These are phyloP conservation scores for Pseudachorutes palmiensis DNA, from an alignment of 1,140 invertebrate genomes.

Conservation along the genomic window DNA sequence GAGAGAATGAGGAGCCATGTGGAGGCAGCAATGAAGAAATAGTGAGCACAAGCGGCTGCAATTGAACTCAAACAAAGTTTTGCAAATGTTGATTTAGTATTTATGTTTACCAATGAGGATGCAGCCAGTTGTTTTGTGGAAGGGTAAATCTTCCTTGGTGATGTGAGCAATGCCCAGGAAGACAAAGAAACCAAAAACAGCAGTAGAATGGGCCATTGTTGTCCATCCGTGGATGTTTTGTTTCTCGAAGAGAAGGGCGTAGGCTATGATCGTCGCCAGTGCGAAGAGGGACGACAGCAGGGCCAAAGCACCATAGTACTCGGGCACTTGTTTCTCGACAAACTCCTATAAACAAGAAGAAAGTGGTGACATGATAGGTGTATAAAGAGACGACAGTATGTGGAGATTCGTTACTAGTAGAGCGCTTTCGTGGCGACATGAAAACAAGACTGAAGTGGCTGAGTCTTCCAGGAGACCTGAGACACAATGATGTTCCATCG, in stretches of 20 bases:
- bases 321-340: not conserved
- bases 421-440: not conserved
- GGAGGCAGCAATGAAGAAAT: not conserved
- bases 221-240: conserved; percentile 29
- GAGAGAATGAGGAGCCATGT: conserved; percentile 1
- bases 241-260: conserved; percentile 15
- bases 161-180: conserved; percentile 20
- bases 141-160: not conserved
- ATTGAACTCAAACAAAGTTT: not conserved
- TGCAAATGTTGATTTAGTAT: not conserved
- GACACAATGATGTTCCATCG: too few species aligned
- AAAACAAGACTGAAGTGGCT: not conserved
- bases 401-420: not conserved
- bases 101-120: not conserved
- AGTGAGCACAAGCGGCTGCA: not conserved
- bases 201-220: not conserved
- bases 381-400: too few species aligned
- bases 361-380: not conserved
- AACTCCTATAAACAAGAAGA: not conserved
- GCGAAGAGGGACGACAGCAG: conserved; percentile 11
- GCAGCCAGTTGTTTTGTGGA: not conserved
- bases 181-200: conserved; percentile 17
- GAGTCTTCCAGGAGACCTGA: too few species aligned
- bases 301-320: conserved; percentile 8
- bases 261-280: conserved; percentile 17